Percentiles rank a stretch among this genome's conserved stretches.
phyloP scores from a whole-genome alignment of 2,113 vertebrate species.

The Pelmatolapia mariae region DNA sequence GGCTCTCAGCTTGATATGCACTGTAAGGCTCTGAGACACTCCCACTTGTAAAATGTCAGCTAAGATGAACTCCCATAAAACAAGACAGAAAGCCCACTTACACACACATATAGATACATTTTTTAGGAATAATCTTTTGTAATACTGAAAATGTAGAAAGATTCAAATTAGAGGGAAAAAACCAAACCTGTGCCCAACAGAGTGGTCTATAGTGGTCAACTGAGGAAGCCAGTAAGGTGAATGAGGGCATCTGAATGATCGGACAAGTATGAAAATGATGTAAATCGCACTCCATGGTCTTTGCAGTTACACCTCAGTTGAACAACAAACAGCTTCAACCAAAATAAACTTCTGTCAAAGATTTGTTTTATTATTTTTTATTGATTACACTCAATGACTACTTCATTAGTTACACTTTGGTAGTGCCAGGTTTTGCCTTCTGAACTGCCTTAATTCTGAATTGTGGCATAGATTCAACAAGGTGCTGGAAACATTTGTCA shows the following conservation, averaged over 20 bases:
- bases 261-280: background rate
- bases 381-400: background rate
- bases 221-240: background rate
- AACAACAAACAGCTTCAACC: background rate
- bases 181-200: background rate
- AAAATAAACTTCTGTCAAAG: background rate
- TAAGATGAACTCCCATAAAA: conserved; percentile 1
- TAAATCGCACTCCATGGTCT: background rate
- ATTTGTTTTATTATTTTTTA: too few species aligned
- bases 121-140: background rate
- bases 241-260: background rate
- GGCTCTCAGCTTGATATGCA: conserved; percentile 6
- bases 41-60: conserved; percentile 38
- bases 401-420: background rate
- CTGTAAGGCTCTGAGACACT: conserved; percentile 10
- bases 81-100: background rate
- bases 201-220: background rate
- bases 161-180: background rate
- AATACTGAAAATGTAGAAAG: background rate
- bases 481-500: background rate
- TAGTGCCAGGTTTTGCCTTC: background rate
- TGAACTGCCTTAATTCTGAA: background rate
- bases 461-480: background rate
- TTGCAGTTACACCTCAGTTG: background rate
- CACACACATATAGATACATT: background rate